These are phyloP conservation scores for Salticus scenicus DNA, from an alignment of 2,888 invertebrate species.

Conservation along the genomic window DNA sequence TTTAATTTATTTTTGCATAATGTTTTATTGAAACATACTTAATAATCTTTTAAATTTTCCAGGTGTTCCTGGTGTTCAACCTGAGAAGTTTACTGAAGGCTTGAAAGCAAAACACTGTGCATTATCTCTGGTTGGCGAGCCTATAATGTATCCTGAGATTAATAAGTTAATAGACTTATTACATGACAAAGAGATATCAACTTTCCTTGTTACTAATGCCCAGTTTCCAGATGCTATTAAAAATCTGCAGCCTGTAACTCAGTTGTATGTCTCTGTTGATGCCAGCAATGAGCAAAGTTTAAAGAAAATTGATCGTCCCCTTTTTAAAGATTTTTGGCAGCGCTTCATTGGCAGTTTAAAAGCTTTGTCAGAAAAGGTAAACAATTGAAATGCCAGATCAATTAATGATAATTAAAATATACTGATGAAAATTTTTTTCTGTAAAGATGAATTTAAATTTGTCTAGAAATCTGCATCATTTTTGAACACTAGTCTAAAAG, in stretches of 20 bases:
- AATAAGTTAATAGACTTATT: constrained; percentile 78
- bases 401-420: too few species aligned
- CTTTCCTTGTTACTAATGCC: constrained; percentile 80
- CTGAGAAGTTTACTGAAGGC: constrained; percentile 78
- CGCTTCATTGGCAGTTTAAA: constrained; percentile 78
- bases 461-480: too few species aligned
- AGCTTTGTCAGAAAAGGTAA: constrained; percentile 77
- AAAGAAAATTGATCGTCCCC: constrained; percentile 80
- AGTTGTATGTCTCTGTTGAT: constrained; percentile 80
- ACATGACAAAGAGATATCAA: constrained; percentile 78
- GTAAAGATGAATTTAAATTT: too few species aligned
- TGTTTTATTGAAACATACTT: too few species aligned
- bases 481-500: too few species aligned
- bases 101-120: constrained; percentile 79
- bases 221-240: constrained; percentile 80
- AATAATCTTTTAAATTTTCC: too few species aligned
- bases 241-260: constrained; percentile 78
- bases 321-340: constrained; percentile 80
- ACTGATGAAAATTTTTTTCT: too few species aligned
- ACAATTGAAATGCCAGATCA: not conserved
- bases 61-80: constrained; percentile 80
- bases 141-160: constrained; percentile 81
- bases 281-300: constrained; percentile 79
- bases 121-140: constrained; percentile 80
- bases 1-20: too few species aligned